Evolutionary conservation across 2,888 invertebrate species (phyloP).

Genomic region (Oegoconia quadripuncta): DNA sequence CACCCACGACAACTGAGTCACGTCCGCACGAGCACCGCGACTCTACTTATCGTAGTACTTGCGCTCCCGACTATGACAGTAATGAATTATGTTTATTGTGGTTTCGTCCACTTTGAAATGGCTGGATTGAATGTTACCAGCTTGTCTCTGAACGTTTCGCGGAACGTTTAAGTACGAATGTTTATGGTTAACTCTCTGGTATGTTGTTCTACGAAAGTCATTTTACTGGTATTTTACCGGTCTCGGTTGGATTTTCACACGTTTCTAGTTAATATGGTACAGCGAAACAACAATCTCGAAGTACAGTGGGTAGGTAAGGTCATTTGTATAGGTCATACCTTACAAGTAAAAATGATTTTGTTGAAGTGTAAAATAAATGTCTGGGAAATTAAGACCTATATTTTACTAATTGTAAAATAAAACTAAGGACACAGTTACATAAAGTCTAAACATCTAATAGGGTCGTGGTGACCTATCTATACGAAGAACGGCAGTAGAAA

Average conservation of each 20-base stretch:
- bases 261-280: no score
- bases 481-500: no score
- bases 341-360: no score
- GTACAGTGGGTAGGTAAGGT: no score
- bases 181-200: constrained; percentile 20
- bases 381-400: no score
- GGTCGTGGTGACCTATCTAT: no score
- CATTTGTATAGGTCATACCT: no score
- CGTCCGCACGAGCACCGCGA: constrained; percentile 21
- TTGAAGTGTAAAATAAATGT: no score
- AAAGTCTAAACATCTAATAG: no score
- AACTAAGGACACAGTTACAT: no score
- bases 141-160: constrained; percentile 34
- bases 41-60: constrained; percentile 2
- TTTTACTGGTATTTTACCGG: constrained; percentile 1
- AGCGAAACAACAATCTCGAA: no score
- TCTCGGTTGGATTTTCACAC: background rate
- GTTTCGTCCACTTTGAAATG: constrained; percentile 27
- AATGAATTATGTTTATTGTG: constrained; percentile 21
- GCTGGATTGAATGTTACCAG: constrained; percentile 38
- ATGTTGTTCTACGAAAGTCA: constrained; percentile 12
- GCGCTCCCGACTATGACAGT: constrained; percentile 26
- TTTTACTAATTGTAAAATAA: no score
- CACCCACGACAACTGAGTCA: constrained; percentile 60
- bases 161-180: constrained; percentile 23